Percentiles rank a stretch among this genome's conserved stretches.
phyloP scores from a whole-genome alignment of 2,113 vertebrate genomes.

The Ceyx margarethae region DNA sequence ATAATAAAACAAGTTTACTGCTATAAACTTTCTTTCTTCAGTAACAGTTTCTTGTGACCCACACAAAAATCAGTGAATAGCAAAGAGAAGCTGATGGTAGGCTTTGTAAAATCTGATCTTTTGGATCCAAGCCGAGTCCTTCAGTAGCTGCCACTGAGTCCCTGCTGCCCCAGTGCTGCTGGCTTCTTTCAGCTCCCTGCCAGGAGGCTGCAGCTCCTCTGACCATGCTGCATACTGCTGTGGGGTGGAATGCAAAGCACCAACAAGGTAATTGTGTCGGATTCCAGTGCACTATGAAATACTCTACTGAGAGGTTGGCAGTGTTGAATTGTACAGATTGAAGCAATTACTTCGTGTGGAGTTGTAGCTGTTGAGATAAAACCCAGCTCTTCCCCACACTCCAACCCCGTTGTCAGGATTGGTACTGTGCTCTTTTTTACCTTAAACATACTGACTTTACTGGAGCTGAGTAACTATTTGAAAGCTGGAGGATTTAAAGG shows the following conservation, averaged over 20 bases:
- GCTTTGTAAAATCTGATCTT: fast-evolving
- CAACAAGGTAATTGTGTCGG: fast-evolving
- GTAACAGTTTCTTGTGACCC: neutral
- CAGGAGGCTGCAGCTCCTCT: neutral
- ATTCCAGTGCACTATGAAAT: neutral
- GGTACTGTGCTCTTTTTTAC: neutral
- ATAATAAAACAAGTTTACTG: neutral
- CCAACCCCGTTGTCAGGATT: neutral
- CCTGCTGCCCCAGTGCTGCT: neutral
- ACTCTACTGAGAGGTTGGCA: neutral
- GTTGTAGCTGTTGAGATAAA: neutral
- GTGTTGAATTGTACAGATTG: neutral
- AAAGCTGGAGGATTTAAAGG: neutral
- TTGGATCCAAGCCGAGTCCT: neutral
- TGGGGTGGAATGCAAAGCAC: neutral
- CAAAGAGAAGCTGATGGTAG: neutral
- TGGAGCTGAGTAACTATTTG: neutral
- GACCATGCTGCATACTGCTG: fast-evolving
- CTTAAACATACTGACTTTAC: neutral
- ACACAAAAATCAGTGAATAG: neutral
- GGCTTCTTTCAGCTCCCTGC: neutral
- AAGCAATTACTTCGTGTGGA: neutral
- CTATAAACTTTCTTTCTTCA: neutral
- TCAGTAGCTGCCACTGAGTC: neutral
- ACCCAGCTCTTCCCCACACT: neutral